A percentile compares a stretch with the other conserved stretches of the same genome.
These are phyloP conservation scores for Pteropus rufus DNA, from an alignment of 2,797 vertebrate species.

Conservation along the genomic window DNA sequence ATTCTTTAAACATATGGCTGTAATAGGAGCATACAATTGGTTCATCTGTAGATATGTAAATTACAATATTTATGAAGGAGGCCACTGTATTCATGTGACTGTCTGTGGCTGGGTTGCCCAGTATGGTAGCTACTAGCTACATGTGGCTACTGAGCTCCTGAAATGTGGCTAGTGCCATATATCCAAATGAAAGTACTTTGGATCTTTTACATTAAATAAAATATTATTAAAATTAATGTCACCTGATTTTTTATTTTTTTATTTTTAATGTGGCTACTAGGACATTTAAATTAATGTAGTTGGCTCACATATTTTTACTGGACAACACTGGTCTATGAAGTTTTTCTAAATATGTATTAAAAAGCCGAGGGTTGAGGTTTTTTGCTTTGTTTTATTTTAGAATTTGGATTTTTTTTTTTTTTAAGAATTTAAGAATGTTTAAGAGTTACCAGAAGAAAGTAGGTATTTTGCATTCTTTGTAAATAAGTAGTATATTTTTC, in stretches of 20 bases:
- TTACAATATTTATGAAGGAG: neutral
- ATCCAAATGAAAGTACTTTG: conserved; percentile 21
- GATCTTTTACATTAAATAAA: neutral
- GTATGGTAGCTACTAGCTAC: neutral
- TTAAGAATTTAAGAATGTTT: neutral
- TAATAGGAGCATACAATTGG: neutral
- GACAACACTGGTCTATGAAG: neutral
- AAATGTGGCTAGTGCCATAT: neutral
- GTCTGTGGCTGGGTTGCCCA: neutral
- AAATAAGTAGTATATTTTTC: neutral
- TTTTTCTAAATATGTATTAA: neutral
- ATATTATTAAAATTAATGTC: neutral
- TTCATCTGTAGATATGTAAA: neutral
- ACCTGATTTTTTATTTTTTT: neutral
- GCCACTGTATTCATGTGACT: neutral
- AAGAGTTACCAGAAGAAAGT: neutral
- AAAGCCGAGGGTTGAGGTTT: neutral
- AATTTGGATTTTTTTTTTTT: neutral
- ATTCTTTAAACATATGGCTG: neutral
- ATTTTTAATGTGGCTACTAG: neutral
- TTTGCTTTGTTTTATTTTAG: neutral
- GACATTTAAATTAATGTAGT: neutral
- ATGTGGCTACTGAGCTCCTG: neutral
- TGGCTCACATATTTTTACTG: neutral
- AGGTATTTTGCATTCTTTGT: neutral